Conservation (phyloP, 2,113 vertebrate genomes). For the Clarias macrocephalus region DNA sequence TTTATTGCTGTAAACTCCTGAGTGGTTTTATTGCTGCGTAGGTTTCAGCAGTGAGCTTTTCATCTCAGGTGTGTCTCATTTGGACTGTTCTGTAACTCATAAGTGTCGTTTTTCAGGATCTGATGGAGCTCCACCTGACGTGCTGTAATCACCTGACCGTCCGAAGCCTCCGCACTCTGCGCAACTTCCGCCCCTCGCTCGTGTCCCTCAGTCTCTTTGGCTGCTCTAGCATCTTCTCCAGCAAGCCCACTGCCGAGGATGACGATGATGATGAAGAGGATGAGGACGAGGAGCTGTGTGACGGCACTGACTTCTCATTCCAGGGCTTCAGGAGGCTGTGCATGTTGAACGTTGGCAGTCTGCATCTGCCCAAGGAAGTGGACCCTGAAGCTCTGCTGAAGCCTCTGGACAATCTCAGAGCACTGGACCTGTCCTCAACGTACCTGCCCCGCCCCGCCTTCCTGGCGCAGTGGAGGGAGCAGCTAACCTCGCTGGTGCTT, state of each 20-base stretch:
- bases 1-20: neutral
- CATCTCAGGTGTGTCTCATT: neutral
- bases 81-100: neutral
- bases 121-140: constrained; percentile 92
- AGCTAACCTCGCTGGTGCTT: constrained; percentile 89
- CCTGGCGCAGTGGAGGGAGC: constrained; percentile 91
- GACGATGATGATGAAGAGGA: constrained; percentile 85
- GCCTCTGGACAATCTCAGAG: constrained; percentile 81
- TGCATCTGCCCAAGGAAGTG: constrained; percentile 83
- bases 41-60: neutral
- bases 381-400: constrained; percentile 84
- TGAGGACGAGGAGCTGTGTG: constrained; percentile 81
- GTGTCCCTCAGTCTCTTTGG: constrained; percentile 93
- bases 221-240: constrained; percentile 88
- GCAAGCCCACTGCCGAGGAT: constrained; percentile 80
- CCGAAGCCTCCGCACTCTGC: constrained; percentile 87
- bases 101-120: constrained; percentile 74
- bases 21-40: neutral
- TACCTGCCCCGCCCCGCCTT: constrained; percentile 84
- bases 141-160: constrained; percentile 90
- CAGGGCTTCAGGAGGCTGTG: constrained; percentile 89
- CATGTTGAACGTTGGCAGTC: constrained; percentile 87
- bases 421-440: constrained; percentile 88
- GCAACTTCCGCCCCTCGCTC: constrained; percentile 85
- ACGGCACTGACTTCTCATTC: constrained; percentile 88